Evolutionary conservation across 2,113 vertebrate species (phyloP), one percentile per base, ranked within the genome.

Genomic region (Illadopsis cleaveri): DNA sequence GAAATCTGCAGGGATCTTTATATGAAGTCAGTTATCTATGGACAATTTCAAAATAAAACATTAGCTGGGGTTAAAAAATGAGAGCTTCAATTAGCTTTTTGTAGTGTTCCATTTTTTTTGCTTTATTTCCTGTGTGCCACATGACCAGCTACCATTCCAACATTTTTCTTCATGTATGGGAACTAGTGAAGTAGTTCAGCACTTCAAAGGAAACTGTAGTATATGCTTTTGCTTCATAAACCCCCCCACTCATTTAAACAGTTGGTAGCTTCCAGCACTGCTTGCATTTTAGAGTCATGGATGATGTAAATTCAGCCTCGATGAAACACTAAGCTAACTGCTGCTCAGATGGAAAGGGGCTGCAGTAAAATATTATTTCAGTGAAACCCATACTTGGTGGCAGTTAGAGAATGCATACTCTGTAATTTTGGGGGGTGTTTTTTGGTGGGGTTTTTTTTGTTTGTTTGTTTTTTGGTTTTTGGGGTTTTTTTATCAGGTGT

Each of bases 301-400:
- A 56, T 89, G 70, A 66, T 85, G 62, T 83, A 69, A 94, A 91
- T 76, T 81, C 82, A 91, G 70, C 47, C 68, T 72, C 71, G 68
- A 77, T 73, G 84, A 85, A 82, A 95, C 1, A 15, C 51, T 62
- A 30, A 75, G 31, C 70, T 93, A 79, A 58, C 38, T 86, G 31
- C n/a, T 64, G 57, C 56, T 93, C 51, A 82, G 40, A 71, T 2
- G 1, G 64, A 51, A 82, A 61, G 40, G 15, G 27, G 47, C 37
- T 94, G 56, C 75, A 89, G 61, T 61, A 72, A 95, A 92, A 80
- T 68, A 42, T 75, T 76, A 64, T 89, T 92, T 89, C 61, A 68
- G 51, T n/a, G 61, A 81, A 78, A 78, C 21, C 35, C 62, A 47
- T 28, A 53, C 11, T 64, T 4, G 2, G 18, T 38, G 40, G 33